Evolutionary conservation across 2,113 vertebrate species (phyloP).

Genomic region (Atherinomorus stipes): DNA sequence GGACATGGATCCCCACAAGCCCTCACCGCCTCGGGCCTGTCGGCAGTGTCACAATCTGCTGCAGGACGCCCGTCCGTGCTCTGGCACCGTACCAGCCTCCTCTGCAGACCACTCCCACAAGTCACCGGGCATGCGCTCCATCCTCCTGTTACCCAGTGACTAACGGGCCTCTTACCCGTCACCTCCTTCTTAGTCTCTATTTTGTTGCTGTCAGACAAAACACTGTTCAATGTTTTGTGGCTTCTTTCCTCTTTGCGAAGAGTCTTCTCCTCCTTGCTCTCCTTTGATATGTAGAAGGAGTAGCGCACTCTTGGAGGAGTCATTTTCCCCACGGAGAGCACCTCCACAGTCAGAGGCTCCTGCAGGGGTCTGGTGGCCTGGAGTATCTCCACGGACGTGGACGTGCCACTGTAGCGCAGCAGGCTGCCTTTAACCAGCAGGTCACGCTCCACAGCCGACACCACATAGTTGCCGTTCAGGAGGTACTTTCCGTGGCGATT

Average conservation of each 20-base stretch:
- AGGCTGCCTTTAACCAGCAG: constrained; percentile 91
- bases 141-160: constrained; percentile 87
- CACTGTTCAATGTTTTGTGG: constrained; percentile 84
- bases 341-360: constrained; percentile 92
- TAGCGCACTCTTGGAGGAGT: constrained; percentile 95
- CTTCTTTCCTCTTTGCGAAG: constrained; percentile 81
- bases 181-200: constrained; percentile 77
- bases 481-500: constrained; percentile 91
- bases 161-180: constrained; percentile 69
- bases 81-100: constrained; percentile 87
- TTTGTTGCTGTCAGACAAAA: constrained; percentile 81
- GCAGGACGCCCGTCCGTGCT: constrained; percentile 80
- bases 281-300: constrained; percentile 92
- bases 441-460: constrained; percentile 94
- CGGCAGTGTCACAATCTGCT: constrained; percentile 79
- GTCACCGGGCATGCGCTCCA: constrained; percentile 91
- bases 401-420: constrained; percentile 92
- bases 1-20: constrained; percentile 93
- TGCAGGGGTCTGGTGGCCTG: constrained; percentile 89
- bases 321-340: constrained; percentile 96
- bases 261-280: constrained; percentile 88
- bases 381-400: constrained; percentile 89
- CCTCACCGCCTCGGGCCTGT: constrained; percentile 83
- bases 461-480: constrained; percentile 95
- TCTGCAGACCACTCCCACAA: constrained; percentile 91